Evolutionary conservation across 2,113 vertebrate species (phyloP).

Genomic region (Phaethornis superciliosus): DNA sequence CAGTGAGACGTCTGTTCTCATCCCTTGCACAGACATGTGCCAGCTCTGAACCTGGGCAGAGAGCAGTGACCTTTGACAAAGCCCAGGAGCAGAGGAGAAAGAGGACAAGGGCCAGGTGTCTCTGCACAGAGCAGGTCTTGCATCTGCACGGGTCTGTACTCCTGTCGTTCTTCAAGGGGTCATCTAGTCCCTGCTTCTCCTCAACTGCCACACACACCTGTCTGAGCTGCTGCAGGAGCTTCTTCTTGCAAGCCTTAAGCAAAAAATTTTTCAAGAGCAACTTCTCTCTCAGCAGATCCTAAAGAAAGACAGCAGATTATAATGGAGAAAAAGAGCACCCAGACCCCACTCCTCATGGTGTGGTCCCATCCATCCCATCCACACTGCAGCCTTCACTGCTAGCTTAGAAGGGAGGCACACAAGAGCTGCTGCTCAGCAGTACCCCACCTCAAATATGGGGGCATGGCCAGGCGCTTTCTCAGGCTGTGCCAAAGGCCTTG

Average conservation of each 20-base stretch:
- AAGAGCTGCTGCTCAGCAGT: not conserved
- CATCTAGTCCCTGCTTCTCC: not conserved
- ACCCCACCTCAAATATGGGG: not conserved
- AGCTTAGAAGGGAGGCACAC: not conserved
- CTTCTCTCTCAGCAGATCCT: slow-evolving; percentile 80
- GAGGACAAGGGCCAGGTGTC: not conserved
- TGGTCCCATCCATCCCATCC: not conserved
- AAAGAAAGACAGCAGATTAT: not conserved
- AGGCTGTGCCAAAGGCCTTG: not conserved
- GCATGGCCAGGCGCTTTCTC: not conserved
- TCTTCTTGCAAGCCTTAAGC: slow-evolving; percentile 76
- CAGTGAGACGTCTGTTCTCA: not conserved
- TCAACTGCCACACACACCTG: slow-evolving; percentile 49
- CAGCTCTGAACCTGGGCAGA: not conserved
- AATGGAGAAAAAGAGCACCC: not conserved
- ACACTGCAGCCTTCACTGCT: not conserved
- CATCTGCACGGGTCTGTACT: not conserved
- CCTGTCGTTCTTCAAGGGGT: not conserved
- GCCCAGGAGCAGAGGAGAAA: not conserved
- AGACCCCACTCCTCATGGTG: not conserved
- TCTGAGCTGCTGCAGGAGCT: slow-evolving; percentile 74
- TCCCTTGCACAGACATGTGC: not conserved
- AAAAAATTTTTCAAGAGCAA: slow-evolving; percentile 75
- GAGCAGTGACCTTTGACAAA: not conserved
- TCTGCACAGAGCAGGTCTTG: not conserved